Percentiles rank a stretch among this genome's conserved stretches.
These are phyloP conservation scores for Mycetomoellerius zeteki DNA, from an alignment of 1,140 invertebrate species.

Conservation along the genomic window DNA sequence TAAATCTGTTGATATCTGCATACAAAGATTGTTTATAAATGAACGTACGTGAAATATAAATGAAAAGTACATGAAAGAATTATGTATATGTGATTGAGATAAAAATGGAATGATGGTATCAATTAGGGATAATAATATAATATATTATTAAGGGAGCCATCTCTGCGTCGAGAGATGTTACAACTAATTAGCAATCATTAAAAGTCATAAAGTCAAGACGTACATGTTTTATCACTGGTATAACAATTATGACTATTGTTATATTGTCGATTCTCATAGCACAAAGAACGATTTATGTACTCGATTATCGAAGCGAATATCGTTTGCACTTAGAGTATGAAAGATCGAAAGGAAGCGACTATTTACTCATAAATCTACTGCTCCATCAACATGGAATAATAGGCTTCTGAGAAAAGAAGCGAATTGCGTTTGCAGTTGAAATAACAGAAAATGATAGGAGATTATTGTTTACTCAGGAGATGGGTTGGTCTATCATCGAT, in stretches of 20 bases:
- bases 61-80: neutral
- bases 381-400: constrained; percentile 50
- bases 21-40: neutral
- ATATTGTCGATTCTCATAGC: neutral
- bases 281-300: constrained; percentile 5
- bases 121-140: constrained; percentile 1
- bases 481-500: constrained; percentile 44
- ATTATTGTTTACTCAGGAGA: constrained; percentile 46
- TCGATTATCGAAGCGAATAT: constrained; percentile 12
- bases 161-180: neutral
- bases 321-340: constrained; percentile 18
- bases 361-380: constrained; percentile 34
- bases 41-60: too few species aligned
- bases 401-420: constrained; percentile 43
- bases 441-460: constrained; percentile 47
- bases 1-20: neutral
- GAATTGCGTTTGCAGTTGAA: constrained; percentile 55
- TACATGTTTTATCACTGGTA: neutral
- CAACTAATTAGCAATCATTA: constrained; percentile 8
- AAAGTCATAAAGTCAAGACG: neutral
- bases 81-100: neutral
- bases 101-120: neutral
- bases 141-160: neutral
- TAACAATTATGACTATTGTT: neutral
- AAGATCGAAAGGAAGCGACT: constrained; percentile 21